phyloP scores from a whole-genome alignment of 1,140 invertebrate genomes.

The Ceratosolen solmsi region DNA sequence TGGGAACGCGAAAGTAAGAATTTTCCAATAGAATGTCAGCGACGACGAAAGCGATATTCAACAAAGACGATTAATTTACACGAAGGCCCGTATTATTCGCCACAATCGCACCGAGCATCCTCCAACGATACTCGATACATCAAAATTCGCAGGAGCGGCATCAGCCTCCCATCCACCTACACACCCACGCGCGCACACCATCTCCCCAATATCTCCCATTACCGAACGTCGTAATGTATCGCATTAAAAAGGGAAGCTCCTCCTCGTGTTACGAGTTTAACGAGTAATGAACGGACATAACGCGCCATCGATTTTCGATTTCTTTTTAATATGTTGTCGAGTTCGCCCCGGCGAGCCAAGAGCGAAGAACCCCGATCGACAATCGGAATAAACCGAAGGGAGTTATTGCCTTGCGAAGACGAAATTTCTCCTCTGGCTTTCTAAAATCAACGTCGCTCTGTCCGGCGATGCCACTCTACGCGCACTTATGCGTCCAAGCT shows the following conservation, averaged over 20 bases:
- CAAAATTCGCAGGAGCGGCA: too few species aligned
- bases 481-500: too few species aligned
- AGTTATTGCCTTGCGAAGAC: not conserved
- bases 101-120: too few species aligned
- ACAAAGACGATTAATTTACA: too few species aligned
- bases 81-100: too few species aligned
- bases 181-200: too few species aligned
- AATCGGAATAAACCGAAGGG: conserved; percentile 27
- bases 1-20: too few species aligned
- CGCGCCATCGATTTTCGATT: conserved; percentile 45
- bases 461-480: not conserved
- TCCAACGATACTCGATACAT: too few species aligned
- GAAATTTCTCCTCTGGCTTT: not conserved
- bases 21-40: too few species aligned
- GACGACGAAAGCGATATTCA: too few species aligned
- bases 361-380: not conserved
- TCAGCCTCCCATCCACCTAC: too few species aligned
- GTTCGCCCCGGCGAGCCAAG: not conserved
- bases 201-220: too few species aligned
- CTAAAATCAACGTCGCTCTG: not conserved
- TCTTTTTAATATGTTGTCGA: conserved; percentile 41
- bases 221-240: not conserved
- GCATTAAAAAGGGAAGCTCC: not conserved
- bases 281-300: conserved; percentile 45
- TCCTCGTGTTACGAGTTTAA: conserved; percentile 42